phyloP scores from a whole-genome alignment of 2,113 vertebrate genomes.

The Muntiacus reevesi region DNA sequence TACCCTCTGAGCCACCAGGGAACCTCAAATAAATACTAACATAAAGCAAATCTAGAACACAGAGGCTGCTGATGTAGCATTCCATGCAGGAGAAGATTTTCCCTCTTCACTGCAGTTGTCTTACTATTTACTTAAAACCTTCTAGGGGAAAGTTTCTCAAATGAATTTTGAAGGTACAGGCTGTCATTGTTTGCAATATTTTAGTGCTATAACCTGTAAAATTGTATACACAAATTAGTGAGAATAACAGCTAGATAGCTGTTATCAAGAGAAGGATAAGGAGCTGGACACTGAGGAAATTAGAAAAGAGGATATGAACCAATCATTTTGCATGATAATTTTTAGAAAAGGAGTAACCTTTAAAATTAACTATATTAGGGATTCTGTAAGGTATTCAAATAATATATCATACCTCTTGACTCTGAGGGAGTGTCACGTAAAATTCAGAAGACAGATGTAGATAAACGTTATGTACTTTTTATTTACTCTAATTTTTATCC shows the following conservation, averaged over 20 bases:
- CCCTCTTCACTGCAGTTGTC: not conserved
- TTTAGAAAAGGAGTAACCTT: not conserved
- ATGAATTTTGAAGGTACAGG: not conserved
- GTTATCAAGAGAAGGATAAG: not conserved
- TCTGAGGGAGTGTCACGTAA: not conserved
- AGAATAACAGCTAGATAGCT: not conserved
- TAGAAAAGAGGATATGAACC: not conserved
- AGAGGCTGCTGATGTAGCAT: not conserved
- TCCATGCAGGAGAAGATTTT: not conserved
- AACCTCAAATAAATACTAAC: not conserved
- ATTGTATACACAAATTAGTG: not conserved
- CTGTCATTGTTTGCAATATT: not conserved
- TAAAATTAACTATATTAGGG: not conserved
- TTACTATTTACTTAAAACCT: not conserved
- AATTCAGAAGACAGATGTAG: not conserved
- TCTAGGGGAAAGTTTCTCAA: not conserved
- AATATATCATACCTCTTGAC: not conserved
- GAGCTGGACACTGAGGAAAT: not conserved
- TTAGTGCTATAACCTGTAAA: not conserved
- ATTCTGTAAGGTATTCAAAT: not conserved
- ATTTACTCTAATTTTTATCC: not conserved
- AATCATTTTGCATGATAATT: not conserved
- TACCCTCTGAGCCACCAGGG: not conserved
- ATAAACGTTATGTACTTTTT: not conserved
- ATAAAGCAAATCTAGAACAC: not conserved